A percentile compares a stretch with the other conserved stretches of the same genome.
Conservation (phyloP, 2,797 vertebrate genomes). For the Anas bahamensis region DNA sequence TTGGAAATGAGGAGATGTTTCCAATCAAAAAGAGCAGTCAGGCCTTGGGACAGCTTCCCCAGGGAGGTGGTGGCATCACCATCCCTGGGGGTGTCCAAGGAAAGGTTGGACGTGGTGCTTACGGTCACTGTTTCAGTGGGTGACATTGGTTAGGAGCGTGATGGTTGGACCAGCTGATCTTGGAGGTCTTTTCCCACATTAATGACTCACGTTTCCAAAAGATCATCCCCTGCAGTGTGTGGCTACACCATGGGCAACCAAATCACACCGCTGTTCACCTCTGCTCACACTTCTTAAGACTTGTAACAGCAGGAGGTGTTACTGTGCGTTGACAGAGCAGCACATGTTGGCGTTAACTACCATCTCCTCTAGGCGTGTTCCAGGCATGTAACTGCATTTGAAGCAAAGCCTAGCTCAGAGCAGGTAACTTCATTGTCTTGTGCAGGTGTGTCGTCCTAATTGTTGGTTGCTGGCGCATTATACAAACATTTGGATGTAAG, state of each 20-base stretch:
- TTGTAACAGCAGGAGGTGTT: background rate
- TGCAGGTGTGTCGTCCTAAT: background rate
- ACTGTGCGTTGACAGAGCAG: background rate
- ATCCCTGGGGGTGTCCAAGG: no score
- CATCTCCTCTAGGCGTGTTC: background rate
- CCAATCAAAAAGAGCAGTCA: no score
- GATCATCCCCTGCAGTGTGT: background rate
- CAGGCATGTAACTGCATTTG: background rate
- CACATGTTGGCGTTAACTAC: background rate
- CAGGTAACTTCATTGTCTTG: background rate
- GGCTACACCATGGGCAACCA: background rate
- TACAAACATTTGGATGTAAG: background rate
- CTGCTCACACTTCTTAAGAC: rapidly evolving
- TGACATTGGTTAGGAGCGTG: no score
- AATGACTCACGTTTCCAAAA: background rate
- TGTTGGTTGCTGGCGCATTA: background rate
- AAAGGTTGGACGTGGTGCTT: no score
- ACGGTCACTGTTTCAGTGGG: no score
- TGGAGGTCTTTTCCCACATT: no score
- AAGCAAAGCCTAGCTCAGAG: background rate
- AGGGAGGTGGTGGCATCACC: no score
- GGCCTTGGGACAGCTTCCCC: no score
- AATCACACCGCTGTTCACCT: rapidly evolving
- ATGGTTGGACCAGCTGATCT: no score
- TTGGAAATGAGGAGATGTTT: no score